These are phyloP conservation scores for Semotilus atromaculatus DNA, from an alignment of 2,797 vertebrate species.

Conservation along the genomic window DNA sequence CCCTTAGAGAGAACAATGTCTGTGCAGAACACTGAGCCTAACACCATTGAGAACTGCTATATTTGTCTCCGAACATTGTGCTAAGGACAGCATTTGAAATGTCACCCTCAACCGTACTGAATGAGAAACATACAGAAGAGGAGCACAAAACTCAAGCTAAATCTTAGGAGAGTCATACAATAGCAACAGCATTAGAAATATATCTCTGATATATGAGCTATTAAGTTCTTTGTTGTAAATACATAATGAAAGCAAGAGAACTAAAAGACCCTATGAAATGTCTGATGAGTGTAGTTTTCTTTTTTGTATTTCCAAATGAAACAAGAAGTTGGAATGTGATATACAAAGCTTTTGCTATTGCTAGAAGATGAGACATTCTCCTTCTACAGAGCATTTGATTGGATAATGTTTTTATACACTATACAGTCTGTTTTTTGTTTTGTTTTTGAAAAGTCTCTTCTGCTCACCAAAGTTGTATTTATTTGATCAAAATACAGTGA, in stretches of 20 bases:
- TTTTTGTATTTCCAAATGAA: not conserved
- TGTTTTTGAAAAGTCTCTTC: not conserved
- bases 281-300: not conserved
- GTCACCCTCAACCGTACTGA: slow-evolving; percentile 31
- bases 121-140: slow-evolving; percentile 16
- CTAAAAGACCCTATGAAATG: not conserved
- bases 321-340: not conserved
- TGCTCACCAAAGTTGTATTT: not conserved
- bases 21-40: slow-evolving; percentile 62
- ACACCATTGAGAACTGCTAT: slow-evolving; percentile 61
- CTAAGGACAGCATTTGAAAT: slow-evolving; percentile 59
- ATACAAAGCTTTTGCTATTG: not conserved
- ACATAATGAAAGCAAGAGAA: not conserved
- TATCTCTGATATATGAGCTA: not conserved
- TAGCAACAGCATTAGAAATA: not conserved
- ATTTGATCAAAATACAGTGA: not conserved
- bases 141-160: not conserved
- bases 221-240: not conserved
- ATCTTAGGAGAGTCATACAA: not conserved
- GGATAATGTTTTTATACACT: not conserved
- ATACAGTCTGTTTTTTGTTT: not conserved
- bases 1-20: slow-evolving; percentile 78
- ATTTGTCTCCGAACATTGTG: slow-evolving; percentile 62
- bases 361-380: not conserved
- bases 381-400: not conserved